These are phyloP conservation scores for Epicampocera succincta DNA, from an alignment of 2,888 invertebrate genomes.

Conservation along the genomic window DNA sequence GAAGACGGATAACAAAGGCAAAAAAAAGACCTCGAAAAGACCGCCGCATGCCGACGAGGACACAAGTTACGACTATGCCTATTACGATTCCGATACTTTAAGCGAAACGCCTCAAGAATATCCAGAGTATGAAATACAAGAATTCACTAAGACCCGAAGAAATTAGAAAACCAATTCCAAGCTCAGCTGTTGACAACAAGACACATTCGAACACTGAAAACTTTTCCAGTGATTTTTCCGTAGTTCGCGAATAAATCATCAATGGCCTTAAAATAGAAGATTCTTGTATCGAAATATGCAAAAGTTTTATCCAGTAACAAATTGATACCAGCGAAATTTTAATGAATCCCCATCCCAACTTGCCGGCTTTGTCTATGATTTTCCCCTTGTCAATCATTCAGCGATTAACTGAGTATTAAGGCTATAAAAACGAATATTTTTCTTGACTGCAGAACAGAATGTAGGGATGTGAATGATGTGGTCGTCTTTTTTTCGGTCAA, in stretches of 20 bases:
- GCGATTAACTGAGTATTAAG: no score
- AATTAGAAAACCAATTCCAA: constrained; percentile 54
- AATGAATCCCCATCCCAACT: no score
- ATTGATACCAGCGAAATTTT: no score
- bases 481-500: no score
- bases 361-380: no score
- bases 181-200: not conserved
- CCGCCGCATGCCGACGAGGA: constrained; percentile 84
- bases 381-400: no score
- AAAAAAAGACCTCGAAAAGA: constrained; percentile 80
- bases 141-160: constrained; percentile 85
- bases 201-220: not conserved
- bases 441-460: no score
- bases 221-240: no score
- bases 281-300: no score
- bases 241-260: not conserved
- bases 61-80: constrained; percentile 91
- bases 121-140: constrained; percentile 84
- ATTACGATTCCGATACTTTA: constrained; percentile 89
- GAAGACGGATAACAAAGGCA: constrained; percentile 73
- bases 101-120: constrained; percentile 82
- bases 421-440: no score
- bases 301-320: no score
- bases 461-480: no score
- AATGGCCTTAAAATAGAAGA: not conserved